Base-by-base conservation (phyloP, 2,888 invertebrate genomes). In the Megamerina dolium region DNA sequence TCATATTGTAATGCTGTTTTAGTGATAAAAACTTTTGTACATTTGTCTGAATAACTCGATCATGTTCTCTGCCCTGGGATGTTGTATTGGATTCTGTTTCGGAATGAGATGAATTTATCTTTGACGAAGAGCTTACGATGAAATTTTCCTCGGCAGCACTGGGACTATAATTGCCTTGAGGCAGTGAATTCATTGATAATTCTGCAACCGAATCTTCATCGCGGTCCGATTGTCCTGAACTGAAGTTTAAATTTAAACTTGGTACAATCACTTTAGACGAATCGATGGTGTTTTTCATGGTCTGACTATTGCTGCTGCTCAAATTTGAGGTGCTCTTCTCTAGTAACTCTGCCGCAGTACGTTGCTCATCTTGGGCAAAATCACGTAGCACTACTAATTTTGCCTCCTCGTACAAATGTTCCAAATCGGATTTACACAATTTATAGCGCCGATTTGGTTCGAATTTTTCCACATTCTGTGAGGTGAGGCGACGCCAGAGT, bases 401-500 rank as follows among this genome's bases (percentile, higher is more conserved):
- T 3, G 73, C 74, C 38, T 70, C 68, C 53, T 71, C 72, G 50
- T 72, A 74, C 21, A 74, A 59, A 36, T 60, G 51, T 54, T 74
- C 72, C 19, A 74, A 50, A 42, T 71, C 69, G 9, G 55, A 45
- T 56, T 73, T 71, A 17, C 68, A 71, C 54, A 74, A 57, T 43
- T 65, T 62, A 46, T 73, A 73, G 19, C 58, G 59, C 46, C 67
- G 63, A 16, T 59, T 57, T 19, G 70, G 63, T 26, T 64, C 59
- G 51, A 70, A 74, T 53, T 70, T 70, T 36, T 66, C 65, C 6
- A 63, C 58, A 10, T 63, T 61, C 33, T 63, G 61, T 5, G 72
- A 70, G 4, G 73, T 74, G 42, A 75, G 61, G 29, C 72, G 72
- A 37, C 60, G 58, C 75, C 74, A 75, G 16, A 75, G 53, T 49